These are phyloP conservation scores for Scopus umbretta DNA, from an alignment of 2,113 vertebrate genomes.

Conservation along the genomic window DNA sequence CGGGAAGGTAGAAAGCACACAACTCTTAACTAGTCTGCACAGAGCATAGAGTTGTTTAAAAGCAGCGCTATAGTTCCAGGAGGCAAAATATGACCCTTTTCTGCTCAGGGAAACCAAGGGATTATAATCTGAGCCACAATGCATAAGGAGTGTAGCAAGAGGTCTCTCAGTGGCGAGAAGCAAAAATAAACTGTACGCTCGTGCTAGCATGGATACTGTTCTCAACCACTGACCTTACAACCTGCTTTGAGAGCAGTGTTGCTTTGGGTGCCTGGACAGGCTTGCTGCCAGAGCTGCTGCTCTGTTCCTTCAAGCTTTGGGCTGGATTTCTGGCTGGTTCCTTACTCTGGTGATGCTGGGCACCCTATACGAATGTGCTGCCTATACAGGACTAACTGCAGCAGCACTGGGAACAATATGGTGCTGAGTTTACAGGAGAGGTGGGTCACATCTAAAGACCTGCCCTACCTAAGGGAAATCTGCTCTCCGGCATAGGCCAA, in stretches of 20 bases:
- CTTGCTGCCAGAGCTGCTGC: background rate
- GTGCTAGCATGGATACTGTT: background rate
- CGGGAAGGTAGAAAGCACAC: background rate
- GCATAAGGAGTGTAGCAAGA: background rate
- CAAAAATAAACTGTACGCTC: background rate
- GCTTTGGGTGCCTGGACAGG: background rate
- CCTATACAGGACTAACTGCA: background rate
- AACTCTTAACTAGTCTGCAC: too few species aligned
- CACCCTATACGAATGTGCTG: background rate
- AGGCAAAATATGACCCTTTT: background rate
- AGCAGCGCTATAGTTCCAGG: background rate
- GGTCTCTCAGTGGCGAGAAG: background rate
- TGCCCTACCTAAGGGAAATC: background rate
- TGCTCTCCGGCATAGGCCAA: background rate
- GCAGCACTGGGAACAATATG: background rate
- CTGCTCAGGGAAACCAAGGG: background rate
- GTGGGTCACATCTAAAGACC: background rate
- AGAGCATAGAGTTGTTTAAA: background rate
- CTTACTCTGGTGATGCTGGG: background rate
- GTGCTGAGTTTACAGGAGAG: background rate
- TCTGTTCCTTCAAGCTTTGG: background rate
- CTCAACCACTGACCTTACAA: background rate
- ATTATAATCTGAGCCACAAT: background rate
- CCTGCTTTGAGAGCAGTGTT: background rate
- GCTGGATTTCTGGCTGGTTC: background rate